A percentile compares a stretch with the other conserved stretches of the same genome.
Evolutionary conservation across 2,797 vertebrate genomes (phyloP).

Genomic region (Lateolabrax maculatus): DNA sequence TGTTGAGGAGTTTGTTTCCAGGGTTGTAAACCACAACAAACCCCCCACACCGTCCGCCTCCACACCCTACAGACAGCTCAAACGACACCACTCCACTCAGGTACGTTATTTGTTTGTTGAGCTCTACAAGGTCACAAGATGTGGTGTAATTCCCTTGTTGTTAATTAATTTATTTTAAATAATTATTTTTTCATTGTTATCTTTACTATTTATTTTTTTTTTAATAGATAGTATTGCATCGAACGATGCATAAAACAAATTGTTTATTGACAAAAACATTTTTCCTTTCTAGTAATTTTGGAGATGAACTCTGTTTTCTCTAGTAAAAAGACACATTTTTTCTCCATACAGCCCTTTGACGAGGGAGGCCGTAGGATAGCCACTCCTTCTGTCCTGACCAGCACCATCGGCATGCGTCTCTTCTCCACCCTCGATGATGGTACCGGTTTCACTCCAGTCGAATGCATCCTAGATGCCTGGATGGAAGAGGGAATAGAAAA

Average conservation of each 20-base stretch:
- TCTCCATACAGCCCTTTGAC: constrained; percentile 90
- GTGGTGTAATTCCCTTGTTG: not conserved
- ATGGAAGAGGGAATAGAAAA: constrained; percentile 95
- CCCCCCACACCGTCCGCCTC: constrained; percentile 90
- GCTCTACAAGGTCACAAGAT: not conserved
- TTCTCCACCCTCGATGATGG: constrained; percentile 96
- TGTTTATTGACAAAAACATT: not conserved
- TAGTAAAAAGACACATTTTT: not conserved
- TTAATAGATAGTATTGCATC: not conserved
- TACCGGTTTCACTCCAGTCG: constrained; percentile 89
- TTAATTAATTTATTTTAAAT: not conserved
- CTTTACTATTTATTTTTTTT: no score
- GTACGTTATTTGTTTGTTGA: constrained; percentile 70
- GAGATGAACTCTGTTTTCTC: not conserved
- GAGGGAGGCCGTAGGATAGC: constrained; percentile 91
- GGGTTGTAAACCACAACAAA: constrained; percentile 87
- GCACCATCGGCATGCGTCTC: constrained; percentile 89
- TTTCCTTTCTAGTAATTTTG: not conserved
- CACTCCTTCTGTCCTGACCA: constrained; percentile 84
- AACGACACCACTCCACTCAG: constrained; percentile 95
- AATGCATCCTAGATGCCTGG: constrained; percentile 92
- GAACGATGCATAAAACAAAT: not conserved
- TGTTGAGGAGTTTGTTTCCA: constrained; percentile 92
- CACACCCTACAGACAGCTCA: constrained; percentile 95
- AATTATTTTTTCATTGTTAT: no score